phyloP scores from a whole-genome alignment of 2,888 invertebrate species.

The Apamea anceps region DNA sequence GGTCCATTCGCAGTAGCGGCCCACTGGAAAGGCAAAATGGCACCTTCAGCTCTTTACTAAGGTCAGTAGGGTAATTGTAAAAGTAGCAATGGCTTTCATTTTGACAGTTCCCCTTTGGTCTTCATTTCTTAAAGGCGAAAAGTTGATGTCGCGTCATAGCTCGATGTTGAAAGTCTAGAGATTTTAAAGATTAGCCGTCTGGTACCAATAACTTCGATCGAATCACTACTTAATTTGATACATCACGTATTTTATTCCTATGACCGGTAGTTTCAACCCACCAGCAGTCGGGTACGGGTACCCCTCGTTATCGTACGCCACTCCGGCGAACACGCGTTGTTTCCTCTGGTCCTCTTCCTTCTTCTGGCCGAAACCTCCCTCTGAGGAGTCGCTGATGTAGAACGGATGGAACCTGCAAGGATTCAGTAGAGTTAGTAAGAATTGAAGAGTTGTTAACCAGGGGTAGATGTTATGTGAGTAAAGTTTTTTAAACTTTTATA shows the following conservation, averaged over 20 bases:
- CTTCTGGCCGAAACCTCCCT: constrained; percentile 96
- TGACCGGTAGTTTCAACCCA: constrained; percentile 69
- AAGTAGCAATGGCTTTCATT: no score
- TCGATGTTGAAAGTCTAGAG: neutral
- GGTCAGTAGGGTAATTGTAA: no score
- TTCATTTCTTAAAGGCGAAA: neutral
- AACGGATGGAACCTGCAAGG: constrained; percentile 94
- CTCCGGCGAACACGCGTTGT: constrained; percentile 95
- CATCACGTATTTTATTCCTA: neutral
- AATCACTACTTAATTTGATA: neutral
- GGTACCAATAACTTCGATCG: neutral
- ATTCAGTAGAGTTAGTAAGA: neutral
- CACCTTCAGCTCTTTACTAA: neutral
- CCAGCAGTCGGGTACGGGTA: constrained; percentile 95
- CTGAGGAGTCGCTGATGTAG: constrained; percentile 96
- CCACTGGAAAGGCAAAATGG: constrained; percentile 86
- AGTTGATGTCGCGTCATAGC: neutral
- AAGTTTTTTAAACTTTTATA: neutral
- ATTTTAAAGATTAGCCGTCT: neutral
- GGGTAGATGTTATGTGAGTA: neutral
- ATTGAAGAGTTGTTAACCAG: neutral
- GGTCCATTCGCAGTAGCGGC: constrained; percentile 96
- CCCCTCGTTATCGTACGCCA: constrained; percentile 93
- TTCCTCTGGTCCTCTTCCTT: constrained; percentile 92
- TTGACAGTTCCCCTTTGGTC: neutral